Evolutionary conservation across 2,888 invertebrate species (phyloP).

Genomic region (Litoditis marina): DNA sequence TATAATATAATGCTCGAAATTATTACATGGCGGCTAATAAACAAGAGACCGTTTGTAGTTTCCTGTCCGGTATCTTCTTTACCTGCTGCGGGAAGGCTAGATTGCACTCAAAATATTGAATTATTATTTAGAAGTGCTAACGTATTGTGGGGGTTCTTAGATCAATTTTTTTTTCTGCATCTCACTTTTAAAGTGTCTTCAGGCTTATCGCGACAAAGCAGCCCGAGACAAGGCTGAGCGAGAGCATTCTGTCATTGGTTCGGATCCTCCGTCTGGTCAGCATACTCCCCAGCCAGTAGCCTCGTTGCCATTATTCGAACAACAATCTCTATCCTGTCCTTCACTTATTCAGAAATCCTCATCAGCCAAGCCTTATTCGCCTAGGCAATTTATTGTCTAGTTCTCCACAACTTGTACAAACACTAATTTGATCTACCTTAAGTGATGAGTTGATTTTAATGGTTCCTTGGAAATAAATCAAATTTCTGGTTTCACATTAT

Average conservation of each 20-base stretch:
- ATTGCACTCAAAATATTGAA: too few species aligned
- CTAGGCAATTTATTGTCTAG: neutral
- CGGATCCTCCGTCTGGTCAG: constrained; percentile 1
- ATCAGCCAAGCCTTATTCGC: neutral
- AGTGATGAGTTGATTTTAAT: too few species aligned
- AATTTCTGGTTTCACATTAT: too few species aligned
- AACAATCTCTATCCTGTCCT: neutral
- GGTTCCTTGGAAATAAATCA: too few species aligned
- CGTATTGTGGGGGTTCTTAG: too few species aligned
- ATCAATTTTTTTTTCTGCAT: neutral
- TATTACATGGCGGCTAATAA: too few species aligned
- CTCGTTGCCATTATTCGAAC: neutral
- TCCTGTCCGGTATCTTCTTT: too few species aligned
- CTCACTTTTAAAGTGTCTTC: neutral
- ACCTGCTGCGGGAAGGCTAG: too few species aligned
- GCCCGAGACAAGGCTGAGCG: neutral
- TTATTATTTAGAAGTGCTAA: too few species aligned
- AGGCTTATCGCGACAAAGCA: constrained; percentile 2
- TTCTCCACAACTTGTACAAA: neutral
- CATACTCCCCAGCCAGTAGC: constrained; percentile 1
- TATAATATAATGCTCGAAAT: too few species aligned
- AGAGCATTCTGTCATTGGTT: neutral
- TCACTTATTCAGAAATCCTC: neutral
- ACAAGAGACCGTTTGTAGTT: too few species aligned
- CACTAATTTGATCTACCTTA: neutral